Conservation (phyloP, 2,888 invertebrate species). For the Zaprionus obscuricornis region DNA sequence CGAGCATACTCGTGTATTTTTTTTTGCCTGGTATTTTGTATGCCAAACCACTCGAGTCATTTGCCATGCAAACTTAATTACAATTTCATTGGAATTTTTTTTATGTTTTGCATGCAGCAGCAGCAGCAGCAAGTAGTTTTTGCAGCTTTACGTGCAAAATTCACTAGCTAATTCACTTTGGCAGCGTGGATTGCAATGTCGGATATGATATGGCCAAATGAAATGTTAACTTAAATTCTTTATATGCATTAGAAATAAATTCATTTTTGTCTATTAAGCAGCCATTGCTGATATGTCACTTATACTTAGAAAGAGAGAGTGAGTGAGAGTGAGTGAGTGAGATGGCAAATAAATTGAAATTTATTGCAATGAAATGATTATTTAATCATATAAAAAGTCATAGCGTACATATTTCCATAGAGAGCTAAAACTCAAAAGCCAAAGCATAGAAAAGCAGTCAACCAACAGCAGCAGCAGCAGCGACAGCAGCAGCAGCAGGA, state of each 20-base stretch:
- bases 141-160: slow-evolving; percentile 28
- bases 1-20: too few relatives aligned
- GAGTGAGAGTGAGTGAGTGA: too few relatives aligned
- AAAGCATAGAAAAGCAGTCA: too few relatives aligned
- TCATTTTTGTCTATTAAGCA: too few relatives aligned
- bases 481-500: slow-evolving; percentile 9
- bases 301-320: too few relatives aligned
- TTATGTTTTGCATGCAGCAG: too few relatives aligned
- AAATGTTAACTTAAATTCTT: too few relatives aligned
- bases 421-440: too few relatives aligned
- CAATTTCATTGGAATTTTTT: slow-evolving; percentile 60
- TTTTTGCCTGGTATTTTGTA: not conserved
- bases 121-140: slow-evolving; percentile 39
- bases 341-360: slow-evolving; percentile 72
- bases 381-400: slow-evolving; percentile 66
- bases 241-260: too few relatives aligned
- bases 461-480: not conserved
- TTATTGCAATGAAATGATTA: slow-evolving; percentile 74
- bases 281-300: too few relatives aligned
- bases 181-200: too few relatives aligned
- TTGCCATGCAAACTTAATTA: slow-evolving; percentile 71
- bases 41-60: slow-evolving; percentile 63
- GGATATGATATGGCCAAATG: too few relatives aligned
- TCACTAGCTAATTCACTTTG: slow-evolving; percentile 56
- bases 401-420: slow-evolving; percentile 4